A percentile compares a stretch with the other conserved stretches of the same genome.
phyloP scores from a whole-genome alignment of 2,113 vertebrate species.

The Pithys albifrons region DNA sequence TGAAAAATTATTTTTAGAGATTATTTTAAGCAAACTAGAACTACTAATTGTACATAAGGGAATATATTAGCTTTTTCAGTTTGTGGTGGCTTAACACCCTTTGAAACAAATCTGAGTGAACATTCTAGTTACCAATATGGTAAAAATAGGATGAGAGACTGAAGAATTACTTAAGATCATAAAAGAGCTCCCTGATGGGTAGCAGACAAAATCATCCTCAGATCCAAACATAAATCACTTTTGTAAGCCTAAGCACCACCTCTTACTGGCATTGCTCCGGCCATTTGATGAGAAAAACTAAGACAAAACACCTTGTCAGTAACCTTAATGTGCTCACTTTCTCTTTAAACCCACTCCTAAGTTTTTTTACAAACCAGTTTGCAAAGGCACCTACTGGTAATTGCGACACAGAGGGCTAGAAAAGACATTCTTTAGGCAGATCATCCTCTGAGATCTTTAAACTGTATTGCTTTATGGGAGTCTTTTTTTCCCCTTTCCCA shows the following conservation, averaged over 20 bases:
- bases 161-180: background rate
- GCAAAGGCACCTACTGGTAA: background rate
- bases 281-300: background rate
- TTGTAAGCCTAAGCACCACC: background rate
- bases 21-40: background rate
- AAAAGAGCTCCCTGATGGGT: background rate
- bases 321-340: background rate
- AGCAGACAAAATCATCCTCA: background rate
- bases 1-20: background rate
- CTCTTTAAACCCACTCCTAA: background rate
- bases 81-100: background rate
- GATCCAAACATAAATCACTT: background rate
- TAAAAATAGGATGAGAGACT: background rate
- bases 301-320: background rate
- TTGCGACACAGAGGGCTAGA: background rate
- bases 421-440: background rate
- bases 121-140: background rate
- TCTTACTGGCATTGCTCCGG: background rate
- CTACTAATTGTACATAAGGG: background rate
- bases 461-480: background rate
- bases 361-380: background rate
- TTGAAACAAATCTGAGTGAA: background rate
- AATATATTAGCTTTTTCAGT: background rate
- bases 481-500: background rate
- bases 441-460: background rate